A percentile compares a stretch with the other conserved stretches of the same genome.
Conservation (phyloP, 23 tunicate genomes). For the Halocynthia roretzi region DNA sequence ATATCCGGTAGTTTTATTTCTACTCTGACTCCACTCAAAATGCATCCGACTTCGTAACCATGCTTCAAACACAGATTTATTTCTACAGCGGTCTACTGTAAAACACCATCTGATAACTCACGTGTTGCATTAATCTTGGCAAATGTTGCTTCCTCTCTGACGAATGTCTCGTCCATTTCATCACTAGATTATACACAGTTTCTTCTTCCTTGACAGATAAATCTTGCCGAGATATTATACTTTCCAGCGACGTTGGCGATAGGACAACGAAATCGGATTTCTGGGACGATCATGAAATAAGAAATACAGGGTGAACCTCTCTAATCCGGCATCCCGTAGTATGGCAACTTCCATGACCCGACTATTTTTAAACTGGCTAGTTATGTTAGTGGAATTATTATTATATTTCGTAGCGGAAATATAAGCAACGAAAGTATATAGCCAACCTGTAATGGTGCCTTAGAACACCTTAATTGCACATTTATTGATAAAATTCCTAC, state of each 20-base stretch:
- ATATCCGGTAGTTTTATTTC: too few relatives aligned
- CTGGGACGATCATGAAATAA: constrained; percentile 3
- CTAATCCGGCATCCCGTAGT: too few relatives aligned
- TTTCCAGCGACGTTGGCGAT: constrained; percentile 35
- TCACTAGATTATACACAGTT: constrained; percentile 36
- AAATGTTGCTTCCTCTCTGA: constrained; percentile 43
- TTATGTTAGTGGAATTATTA: too few relatives aligned
- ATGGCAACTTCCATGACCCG: too few relatives aligned
- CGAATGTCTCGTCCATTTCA: constrained; percentile 39
- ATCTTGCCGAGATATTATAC: constrained; percentile 35
- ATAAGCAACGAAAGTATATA: too few relatives aligned
- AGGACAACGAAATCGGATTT: constrained; percentile 44
- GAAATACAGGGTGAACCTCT: too few relatives aligned
- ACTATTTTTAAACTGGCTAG: too few relatives aligned
- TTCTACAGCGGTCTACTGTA: neutral
- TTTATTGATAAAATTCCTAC: too few relatives aligned
- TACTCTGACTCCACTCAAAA: neutral
- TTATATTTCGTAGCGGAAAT: too few relatives aligned
- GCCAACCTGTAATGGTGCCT: too few relatives aligned
- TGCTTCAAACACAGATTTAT: neutral
- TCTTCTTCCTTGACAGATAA: constrained; percentile 39
- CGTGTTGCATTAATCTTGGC: constrained; percentile 35
- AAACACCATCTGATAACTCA: constrained; percentile 9
- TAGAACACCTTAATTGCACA: too few relatives aligned
- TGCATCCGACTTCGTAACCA: neutral